phyloP scores from a whole-genome alignment of 2,888 invertebrate genomes.

The Stenolophus ochropezus region DNA sequence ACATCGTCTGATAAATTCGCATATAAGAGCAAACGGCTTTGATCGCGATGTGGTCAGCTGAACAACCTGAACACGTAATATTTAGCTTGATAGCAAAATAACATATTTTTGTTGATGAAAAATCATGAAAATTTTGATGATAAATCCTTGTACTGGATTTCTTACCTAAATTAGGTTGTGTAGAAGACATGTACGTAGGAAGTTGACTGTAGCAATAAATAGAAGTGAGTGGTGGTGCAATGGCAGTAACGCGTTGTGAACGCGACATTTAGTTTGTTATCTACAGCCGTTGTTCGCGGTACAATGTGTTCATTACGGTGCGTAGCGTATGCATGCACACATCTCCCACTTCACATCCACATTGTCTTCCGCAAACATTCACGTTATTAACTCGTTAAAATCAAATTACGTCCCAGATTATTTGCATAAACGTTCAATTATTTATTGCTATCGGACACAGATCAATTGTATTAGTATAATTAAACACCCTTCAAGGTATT shows the following conservation, averaged over 20 bases:
- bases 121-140: too few relatives aligned
- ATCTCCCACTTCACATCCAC: background rate
- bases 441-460: slow-evolving; percentile 33
- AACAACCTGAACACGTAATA: too few relatives aligned
- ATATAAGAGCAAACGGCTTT: too few relatives aligned
- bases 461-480: slow-evolving; percentile 36
- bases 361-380: slow-evolving; percentile 38
- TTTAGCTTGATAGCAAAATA: too few relatives aligned
- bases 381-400: slow-evolving; percentile 35
- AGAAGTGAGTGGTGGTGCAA: too few relatives aligned
- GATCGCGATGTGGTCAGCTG: too few relatives aligned
- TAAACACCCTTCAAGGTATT: slow-evolving; percentile 25
- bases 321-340: background rate
- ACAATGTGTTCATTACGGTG: slow-evolving; percentile 28
- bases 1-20: too few relatives aligned
- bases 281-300: slow-evolving; percentile 10
- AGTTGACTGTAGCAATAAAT: too few relatives aligned
- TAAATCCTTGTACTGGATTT: too few relatives aligned
- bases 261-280: slow-evolving; percentile 26
- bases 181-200: too few relatives aligned
- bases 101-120: too few relatives aligned
- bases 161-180: too few relatives aligned
- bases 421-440: slow-evolving; percentile 39
- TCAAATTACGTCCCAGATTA: slow-evolving; percentile 18
- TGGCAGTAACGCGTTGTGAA: slow-evolving; percentile 17